Conservation (phyloP, 2,888 invertebrate species). For the Andrena chrysosceles region DNA sequence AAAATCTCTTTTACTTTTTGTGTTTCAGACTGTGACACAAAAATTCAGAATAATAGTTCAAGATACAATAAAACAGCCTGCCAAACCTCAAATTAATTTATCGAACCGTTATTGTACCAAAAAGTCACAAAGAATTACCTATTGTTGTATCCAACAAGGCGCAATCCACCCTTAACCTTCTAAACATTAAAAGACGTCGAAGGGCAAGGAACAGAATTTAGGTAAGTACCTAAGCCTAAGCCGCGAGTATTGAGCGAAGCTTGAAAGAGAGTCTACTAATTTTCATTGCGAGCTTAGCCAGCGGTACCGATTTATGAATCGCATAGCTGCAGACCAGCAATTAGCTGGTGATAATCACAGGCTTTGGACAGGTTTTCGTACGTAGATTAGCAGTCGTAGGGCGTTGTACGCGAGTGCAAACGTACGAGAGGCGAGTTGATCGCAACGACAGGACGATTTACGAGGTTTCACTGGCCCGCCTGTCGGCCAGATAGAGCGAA, state of each 20-base stretch:
- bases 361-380: constrained; percentile 51
- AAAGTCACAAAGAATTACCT: too few relatives aligned
- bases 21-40: too few relatives aligned
- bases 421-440: constrained; percentile 58
- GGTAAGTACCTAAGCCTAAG: background rate
- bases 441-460: constrained; percentile 73
- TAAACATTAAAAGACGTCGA: background rate
- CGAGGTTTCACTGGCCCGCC: constrained; percentile 71
- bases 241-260: background rate
- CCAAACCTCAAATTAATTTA: too few relatives aligned
- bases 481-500: constrained; percentile 70
- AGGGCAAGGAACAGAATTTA: background rate
- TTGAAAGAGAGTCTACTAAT: background rate
- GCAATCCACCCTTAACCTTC: too few relatives aligned
- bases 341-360: constrained; percentile 39
- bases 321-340: constrained; percentile 13
- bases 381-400: constrained; percentile 59
- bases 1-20: too few relatives aligned
- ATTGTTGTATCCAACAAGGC: too few relatives aligned
- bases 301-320: background rate
- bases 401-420: constrained; percentile 58
- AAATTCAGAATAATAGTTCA: too few relatives aligned
- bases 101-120: too few relatives aligned
- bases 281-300: background rate
- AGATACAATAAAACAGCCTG: too few relatives aligned